Percentiles rank a stretch among this genome's conserved stretches.
phyloP scores from a whole-genome alignment of 1,140 invertebrate genomes.

The Saccostrea glomerata region DNA sequence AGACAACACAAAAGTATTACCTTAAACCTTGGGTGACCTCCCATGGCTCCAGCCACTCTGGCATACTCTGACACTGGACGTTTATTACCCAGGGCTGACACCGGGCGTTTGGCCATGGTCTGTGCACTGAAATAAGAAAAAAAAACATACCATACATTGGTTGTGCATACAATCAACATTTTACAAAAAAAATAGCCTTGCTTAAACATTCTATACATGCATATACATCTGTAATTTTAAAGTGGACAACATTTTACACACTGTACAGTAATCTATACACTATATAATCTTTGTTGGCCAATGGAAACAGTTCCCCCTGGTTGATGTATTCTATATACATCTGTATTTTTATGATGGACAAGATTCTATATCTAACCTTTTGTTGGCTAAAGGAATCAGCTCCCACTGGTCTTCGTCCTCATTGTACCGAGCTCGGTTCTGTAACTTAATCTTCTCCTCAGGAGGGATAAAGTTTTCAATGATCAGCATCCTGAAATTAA shows the following conservation, averaged over 20 bases:
- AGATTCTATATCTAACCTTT: conserved; percentile 66
- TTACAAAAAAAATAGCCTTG: too few species aligned
- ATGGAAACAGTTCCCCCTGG: conserved; percentile 69
- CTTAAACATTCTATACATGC: too few species aligned
- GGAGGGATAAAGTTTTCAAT: conserved; percentile 98
- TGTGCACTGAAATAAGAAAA: conserved; percentile 64
- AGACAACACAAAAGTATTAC: conserved; percentile 60
- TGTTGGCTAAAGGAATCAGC: conserved; percentile 78
- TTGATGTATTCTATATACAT: too few species aligned
- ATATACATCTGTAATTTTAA: too few species aligned
- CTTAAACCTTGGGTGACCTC: conserved; percentile 81
- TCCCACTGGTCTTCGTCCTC: conserved; percentile 92
- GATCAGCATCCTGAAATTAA: conserved; percentile 83
- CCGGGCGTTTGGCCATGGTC: conserved; percentile 81
- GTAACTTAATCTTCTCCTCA: conserved; percentile 91
- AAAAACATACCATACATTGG: too few species aligned
- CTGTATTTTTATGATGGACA: too few species aligned
- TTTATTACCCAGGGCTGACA: conserved; percentile 83
- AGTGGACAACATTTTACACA: neutral
- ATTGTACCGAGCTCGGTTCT: conserved; percentile 88
- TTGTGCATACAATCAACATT: too few species aligned
- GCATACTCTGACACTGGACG: conserved; percentile 88
- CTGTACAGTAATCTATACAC: neutral
- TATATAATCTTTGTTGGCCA: conserved; percentile 74
- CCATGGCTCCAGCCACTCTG: conserved; percentile 82